Percentiles rank a stretch among this genome's conserved stretches.
Conservation (phyloP, 2,888 invertebrate genomes). For the Macroteleia sp. region DNA sequence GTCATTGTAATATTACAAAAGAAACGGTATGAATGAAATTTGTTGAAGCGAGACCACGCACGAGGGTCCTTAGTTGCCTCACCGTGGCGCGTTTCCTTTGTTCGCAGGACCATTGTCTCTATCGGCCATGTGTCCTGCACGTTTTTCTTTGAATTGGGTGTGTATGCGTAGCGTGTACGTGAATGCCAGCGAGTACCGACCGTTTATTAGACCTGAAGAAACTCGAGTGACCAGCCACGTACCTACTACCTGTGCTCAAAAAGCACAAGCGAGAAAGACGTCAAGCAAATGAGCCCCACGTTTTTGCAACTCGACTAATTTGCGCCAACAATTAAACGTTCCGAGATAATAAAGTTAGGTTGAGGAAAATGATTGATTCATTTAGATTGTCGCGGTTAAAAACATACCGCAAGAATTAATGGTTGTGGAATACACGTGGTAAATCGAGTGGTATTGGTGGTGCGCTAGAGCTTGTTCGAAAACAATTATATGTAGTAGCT, state of each 20-base stretch:
- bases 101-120: constrained; percentile 61
- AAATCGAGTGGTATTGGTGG: too few species aligned
- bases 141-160: constrained; percentile 35
- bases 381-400: too few species aligned
- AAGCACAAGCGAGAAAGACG: too few species aligned
- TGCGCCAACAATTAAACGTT: neutral
- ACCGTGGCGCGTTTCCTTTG: constrained; percentile 29
- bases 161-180: constrained; percentile 32
- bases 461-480: too few species aligned
- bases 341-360: too few species aligned
- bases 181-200: constrained; percentile 36
- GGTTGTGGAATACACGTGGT: too few species aligned
- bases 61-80: constrained; percentile 19
- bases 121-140: constrained; percentile 60
- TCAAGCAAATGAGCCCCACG: neutral
- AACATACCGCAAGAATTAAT: too few species aligned
- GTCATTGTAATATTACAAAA: constrained; percentile 26
- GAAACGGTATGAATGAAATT: constrained; percentile 33
- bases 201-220: constrained; percentile 46
- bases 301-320: neutral
- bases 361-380: too few species aligned
- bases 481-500: too few species aligned
- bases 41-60: constrained; percentile 34
- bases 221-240: neutral
- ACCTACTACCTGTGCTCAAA: too few species aligned